Percentiles rank a stretch among this genome's conserved stretches.
Evolutionary conservation across 1,140 invertebrate species (phyloP).

Genomic region (Lepidurus arcticus): DNA sequence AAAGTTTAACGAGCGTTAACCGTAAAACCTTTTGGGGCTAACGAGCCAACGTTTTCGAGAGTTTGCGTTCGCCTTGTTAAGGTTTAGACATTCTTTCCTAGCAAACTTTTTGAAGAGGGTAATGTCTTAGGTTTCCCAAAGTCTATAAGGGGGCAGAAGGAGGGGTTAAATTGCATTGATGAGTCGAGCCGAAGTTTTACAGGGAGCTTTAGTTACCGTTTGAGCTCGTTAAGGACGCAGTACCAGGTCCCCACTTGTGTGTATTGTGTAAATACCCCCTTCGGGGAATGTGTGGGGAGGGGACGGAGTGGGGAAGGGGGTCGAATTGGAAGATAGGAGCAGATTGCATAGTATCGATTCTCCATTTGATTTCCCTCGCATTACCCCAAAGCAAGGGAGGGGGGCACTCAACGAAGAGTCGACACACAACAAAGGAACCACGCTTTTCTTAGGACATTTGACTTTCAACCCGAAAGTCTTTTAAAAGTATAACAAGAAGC

Average conservation of each 20-base stretch:
- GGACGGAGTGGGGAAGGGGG: not conserved
- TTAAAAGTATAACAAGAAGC: not conserved
- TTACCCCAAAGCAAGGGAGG: not conserved
- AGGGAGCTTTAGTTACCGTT: constrained; percentile 9
- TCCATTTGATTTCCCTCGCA: not conserved
- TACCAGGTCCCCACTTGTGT: not conserved
- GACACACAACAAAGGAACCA: not conserved
- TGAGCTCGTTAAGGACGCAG: constrained; percentile 1
- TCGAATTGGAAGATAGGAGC: not conserved
- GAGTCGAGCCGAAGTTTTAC: not conserved
- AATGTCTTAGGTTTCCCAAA: not conserved
- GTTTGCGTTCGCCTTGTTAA: constrained; percentile 10
- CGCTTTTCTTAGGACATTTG: not conserved
- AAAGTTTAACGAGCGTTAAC: not conserved
- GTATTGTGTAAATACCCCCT: constrained; percentile 18
- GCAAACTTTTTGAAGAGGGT: not conserved
- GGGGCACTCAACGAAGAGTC: not conserved
- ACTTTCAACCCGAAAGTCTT: not conserved
- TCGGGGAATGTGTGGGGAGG: not conserved
- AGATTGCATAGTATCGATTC: constrained; percentile 20
- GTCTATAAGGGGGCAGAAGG: not conserved
- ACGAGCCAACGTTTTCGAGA: not conserved
- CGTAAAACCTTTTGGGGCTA: not conserved
- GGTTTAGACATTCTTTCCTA: constrained; percentile 2
- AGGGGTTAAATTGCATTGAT: not conserved